Conservation (phyloP, 2,113 vertebrate genomes). For the Hippocampus abdominalis region DNA sequence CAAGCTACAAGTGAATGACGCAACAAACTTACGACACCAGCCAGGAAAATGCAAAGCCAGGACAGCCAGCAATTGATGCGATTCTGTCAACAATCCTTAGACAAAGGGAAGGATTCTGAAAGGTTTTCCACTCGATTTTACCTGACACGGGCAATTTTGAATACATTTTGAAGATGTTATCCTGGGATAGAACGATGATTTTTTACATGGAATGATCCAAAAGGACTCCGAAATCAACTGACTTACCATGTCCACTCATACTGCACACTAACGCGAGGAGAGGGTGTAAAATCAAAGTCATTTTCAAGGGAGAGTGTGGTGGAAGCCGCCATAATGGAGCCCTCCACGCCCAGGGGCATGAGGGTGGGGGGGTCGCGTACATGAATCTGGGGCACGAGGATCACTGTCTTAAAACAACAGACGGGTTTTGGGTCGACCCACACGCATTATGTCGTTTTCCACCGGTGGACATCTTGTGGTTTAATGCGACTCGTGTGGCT, state of each 20-base stretch:
- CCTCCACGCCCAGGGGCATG: conserved; percentile 20
- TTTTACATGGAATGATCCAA: background rate
- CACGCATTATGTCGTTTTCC: background rate
- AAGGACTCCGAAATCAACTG: background rate
- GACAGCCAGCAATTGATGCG: no score
- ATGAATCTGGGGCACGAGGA: conserved; percentile 38
- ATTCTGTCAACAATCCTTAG: no score
- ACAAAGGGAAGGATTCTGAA: no score
- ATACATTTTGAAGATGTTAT: background rate
- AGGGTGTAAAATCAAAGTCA: conserved; percentile 29
- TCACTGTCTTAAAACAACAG: conserved; percentile 37
- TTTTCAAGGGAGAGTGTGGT: conserved; percentile 46
- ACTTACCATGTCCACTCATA: background rate
- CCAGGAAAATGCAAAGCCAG: no score
- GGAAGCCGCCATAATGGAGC: conserved; percentile 9
- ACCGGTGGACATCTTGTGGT: background rate
- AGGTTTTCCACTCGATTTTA: background rate
- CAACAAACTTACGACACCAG: no score
- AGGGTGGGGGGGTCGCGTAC: conserved; percentile 12
- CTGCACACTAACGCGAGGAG: background rate
- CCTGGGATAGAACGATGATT: background rate
- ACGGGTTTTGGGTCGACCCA: conserved; percentile 14
- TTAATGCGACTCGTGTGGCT: background rate
- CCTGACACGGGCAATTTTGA: background rate
- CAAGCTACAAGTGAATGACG: no score